Evolutionary conservation across 92 coral and sea anemone species (phyloP), one percentile per base, ranked within the genome.

Genomic region (Umimayanthus chanpuru): DNA sequence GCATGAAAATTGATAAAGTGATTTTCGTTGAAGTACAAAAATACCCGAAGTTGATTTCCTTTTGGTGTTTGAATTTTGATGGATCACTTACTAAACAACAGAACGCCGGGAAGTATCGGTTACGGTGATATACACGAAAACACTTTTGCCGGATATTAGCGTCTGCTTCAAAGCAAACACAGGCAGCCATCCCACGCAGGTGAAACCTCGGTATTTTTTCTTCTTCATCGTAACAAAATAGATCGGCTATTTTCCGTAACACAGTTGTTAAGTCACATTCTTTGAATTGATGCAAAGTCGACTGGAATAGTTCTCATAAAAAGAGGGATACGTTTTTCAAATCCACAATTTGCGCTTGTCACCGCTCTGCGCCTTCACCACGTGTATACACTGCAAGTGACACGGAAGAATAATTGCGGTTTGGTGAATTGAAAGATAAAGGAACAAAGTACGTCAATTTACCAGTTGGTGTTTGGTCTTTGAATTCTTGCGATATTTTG

Each of bases 1-100:
- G 87, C 90, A 93, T 93, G 44, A 30, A 79, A 55, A 47, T 28
- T 78, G 82, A 83, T 25, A 18, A 41, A 49, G 53, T 68, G 16
- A 12, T 43, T 44, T 70, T 71, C 77, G 77, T 44, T 83, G 87
- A 83, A 41, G 41, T 28, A 43, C 65, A 70, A 41, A n/a, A 70
- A 16, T 83, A 70, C 76, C 76, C 14, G 40, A 32, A 10, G 25
- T 7, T 30, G 36, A 6, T 20, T 83, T 68, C 53, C 41, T 18
- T 39, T 65, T 81, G 75, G 65, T 58, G 47, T 61, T 16, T 70
- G 18, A 70, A 68, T 23, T 11, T 70, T 82, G 76, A 82, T 26
- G 64, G 61, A 66, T 41, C 61, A 16, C 73, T 41, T 67, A 12
- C n/a, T 40, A 82, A 43, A 82, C 4, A 25, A 71, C 25, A 12